These are phyloP conservation scores for Cranoglanis bouderius DNA, from an alignment of 2,113 vertebrate species.

Conservation along the genomic window DNA sequence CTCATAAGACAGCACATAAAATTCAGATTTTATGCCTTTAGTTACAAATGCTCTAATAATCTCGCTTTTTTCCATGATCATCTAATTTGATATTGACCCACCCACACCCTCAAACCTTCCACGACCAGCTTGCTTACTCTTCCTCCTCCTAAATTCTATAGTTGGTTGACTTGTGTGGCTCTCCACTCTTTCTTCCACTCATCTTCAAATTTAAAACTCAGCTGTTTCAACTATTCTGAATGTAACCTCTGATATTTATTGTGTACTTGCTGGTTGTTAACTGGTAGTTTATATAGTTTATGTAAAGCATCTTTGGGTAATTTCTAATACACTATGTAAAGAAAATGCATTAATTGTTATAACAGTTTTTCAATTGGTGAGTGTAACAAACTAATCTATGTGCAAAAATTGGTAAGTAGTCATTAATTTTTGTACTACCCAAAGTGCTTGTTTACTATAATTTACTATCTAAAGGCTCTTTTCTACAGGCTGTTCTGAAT, in stretches of 20 bases:
- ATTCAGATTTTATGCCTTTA: background rate
- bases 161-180: too few species aligned
- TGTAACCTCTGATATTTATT: background rate
- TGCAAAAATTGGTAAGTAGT: background rate
- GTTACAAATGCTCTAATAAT: constrained; percentile 1
- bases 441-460: constrained; percentile 28
- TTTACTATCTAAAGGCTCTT: background rate
- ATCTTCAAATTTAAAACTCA: background rate
- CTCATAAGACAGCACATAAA: background rate
- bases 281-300: background rate
- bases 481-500: constrained; percentile 21
- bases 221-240: background rate
- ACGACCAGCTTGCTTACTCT: background rate
- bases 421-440: background rate
- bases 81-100: background rate
- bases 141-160: background rate
- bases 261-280: background rate
- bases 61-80: background rate
- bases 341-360: background rate
- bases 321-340: background rate
- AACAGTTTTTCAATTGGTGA: background rate
- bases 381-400: background rate
- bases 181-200: too few species aligned
- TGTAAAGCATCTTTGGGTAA: background rate
- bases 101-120: background rate